These are phyloP conservation scores for Phortica magna DNA, from an alignment of 2,888 invertebrate genomes.

Conservation along the genomic window DNA sequence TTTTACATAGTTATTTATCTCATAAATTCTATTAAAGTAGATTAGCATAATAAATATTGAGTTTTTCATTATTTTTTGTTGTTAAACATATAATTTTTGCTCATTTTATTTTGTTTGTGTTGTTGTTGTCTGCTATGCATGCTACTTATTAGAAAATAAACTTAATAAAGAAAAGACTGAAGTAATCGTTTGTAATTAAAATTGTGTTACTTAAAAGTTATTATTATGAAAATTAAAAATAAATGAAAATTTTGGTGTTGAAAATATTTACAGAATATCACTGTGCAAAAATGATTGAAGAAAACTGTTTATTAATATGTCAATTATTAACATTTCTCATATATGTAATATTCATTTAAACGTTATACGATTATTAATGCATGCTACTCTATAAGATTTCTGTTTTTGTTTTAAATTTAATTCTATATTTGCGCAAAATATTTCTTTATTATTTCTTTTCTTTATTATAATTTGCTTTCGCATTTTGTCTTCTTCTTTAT, in stretches of 20 bases:
- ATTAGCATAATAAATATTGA: conserved; percentile 15
- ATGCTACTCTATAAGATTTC: not conserved
- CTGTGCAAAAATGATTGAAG: no score
- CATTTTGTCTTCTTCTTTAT: not conserved
- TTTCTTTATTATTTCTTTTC: not conserved
- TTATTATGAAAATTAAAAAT: not conserved
- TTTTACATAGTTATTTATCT: conserved; percentile 20
- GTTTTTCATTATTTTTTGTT: not conserved
- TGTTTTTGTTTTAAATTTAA: conserved; percentile 2
- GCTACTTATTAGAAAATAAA: not conserved
- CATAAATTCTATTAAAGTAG: conserved; percentile 17
- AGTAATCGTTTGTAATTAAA: not conserved
- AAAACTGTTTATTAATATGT: not conserved
- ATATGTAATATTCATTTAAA: conserved; percentile 1
- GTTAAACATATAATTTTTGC: not conserved
- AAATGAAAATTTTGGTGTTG: not conserved
- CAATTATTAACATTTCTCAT: not conserved
- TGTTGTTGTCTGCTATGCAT: not conserved
- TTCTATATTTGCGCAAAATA: conserved; percentile 4
- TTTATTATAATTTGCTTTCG: not conserved
- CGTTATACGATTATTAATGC: not conserved
- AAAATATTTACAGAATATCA: not conserved
- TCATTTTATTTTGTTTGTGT: not conserved
- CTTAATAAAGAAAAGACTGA: not conserved
- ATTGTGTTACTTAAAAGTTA: not conserved